Base-by-base conservation (phyloP, 2,797 vertebrate genomes). In the Coracias cyanogaster region DNA sequence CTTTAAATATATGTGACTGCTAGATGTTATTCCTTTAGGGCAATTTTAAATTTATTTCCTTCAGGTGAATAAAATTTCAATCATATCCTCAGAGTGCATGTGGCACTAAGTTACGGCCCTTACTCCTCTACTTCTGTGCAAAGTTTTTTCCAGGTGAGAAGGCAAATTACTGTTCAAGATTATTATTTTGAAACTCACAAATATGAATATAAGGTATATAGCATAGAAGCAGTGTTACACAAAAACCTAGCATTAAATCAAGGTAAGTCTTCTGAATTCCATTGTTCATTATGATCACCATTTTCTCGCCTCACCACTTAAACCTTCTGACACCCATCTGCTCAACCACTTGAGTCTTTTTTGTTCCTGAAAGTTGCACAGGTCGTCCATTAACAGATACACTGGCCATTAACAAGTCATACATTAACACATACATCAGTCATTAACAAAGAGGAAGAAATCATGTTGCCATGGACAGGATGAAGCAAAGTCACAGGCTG, bases 101-200 rank as follows among this genome's bases (percentile, higher is more conserved):
- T 88, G 16, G 4, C 12, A 22, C 9, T 37, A 69, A 65, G 26
- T 46, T 76, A 61, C 5, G 6, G 33, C 31, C 31, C 21, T 48
- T 49, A 58, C 12, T 66, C 22, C 10, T 58, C 17, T 62, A 19
- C 7, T 58, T 83, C 29, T 62, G 7, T 73, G 33, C 52, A 5
- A 86, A 73, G 25, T 43, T 73, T 73, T 9, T 51, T 79, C 15
- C 51, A 43, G 18, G 39, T 3, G 7, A 82, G 39, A 71, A 39
- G 5, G 15, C 29, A 64, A 60, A n/a, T 62, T 54, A 43, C 19
- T 54, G n/a, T 24, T 65, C 52, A 58, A 78, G 15, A 45, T 51
- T 51, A 73, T 51, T 71, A 67, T 73, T 95, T 83, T 71, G 17
- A 37, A 74, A 67, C 11, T n/a, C 57, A 71, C 33, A 92, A 48